Base-by-base conservation (phyloP, 1,140 invertebrate genomes). In the Sitobion miscanthi region DNA sequence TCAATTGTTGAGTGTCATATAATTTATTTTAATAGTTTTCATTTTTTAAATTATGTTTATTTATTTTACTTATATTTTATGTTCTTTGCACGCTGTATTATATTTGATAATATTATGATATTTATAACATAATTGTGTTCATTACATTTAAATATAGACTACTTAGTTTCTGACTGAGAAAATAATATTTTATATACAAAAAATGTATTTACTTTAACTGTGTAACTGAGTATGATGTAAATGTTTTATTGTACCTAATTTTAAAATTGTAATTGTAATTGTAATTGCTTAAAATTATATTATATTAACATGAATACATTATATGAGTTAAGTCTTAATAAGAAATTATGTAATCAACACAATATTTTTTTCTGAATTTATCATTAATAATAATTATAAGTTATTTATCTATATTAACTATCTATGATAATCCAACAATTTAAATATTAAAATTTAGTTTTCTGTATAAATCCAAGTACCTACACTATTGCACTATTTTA, bases 121-220 rank as follows among this genome's bases (percentile, higher is more conserved):
- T 89, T 89, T 89, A 89, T 89, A 88, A 54, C n/a, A 49, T 87
- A 87, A 88, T 54, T 88, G 87, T 89, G 87, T 89, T 89, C 87
- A 89, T 89, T 89, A 89, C 54, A 54, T 89, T 89, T 54, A 89
- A 57, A 54, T 38, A 54, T 38, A 52, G 35, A 54, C 49, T n/a
- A 89, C 35, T 89, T 52, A 89, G 87, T 57, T 54, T 87, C 47
- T 49, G 86, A 87, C n/a, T 49, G 45, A n/a, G 25, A 49, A 47
- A 20, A 88, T 85, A 42, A 85, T 42, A 45, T 35, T 54, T 54
- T 21, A 88, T 88, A 54, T 7, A 25, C n/a, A 9, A 88, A 88
- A 14, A 49, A 42, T 25, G 42, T 54, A 57, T 54, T 89, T 38
- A 89, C n/a, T 23, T n/a, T 89, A 89, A 89, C 47, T 52, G 35